Evolutionary conservation across 30 jellyfish, hydroid and myxozoan species (phyloP), one percentile per base, ranked within the genome.

Genomic region (Nemopilema nomurai): DNA sequence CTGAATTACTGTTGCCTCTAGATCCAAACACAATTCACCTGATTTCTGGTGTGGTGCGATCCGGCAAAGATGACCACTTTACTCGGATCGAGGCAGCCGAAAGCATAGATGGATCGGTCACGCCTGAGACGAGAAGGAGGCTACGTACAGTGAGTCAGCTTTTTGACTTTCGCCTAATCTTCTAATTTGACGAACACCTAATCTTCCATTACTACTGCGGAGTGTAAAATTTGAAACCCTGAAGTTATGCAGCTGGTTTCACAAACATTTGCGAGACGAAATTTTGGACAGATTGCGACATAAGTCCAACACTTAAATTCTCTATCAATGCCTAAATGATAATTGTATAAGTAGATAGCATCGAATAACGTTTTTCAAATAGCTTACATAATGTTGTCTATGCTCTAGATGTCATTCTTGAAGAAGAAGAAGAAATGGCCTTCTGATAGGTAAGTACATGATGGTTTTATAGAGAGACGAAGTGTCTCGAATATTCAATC

Each of bases 51-150:
- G 76, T 87, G 1, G 62, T 76, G 16, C 51, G 87, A 31, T 82
- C 84, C 23, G 27, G 77, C 17, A 78, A 87, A 65, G 87, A 79
- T 63, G 96, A 77, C 28, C 74, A 51, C 49, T 69, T 69, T 29
- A 64, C 85, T 18, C 90, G 84, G 8, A 51, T 71, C 67, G 90
- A 68, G 26, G 26, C 67, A 16, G 82, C 33, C 17, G 57, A 69
- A 17, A 7, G 72, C 70, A 29, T 32, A 1, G 93, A 84, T 74
- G 88, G 71, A 0, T 51, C 70, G 4, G 30, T 25, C 70, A 78
- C 94, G 17, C 94, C 88, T 0, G 94, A 85, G 69, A 85, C 94
- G 20, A 67, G 94, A 51, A 69, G 88, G 65, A 76, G 94, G 50
- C 71, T 75, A 27, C 77, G 90, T 22, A 77, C 88, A 80, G 89